Conservation (phyloP, 1,140 invertebrate species). For the Drosophila lini region DNA sequence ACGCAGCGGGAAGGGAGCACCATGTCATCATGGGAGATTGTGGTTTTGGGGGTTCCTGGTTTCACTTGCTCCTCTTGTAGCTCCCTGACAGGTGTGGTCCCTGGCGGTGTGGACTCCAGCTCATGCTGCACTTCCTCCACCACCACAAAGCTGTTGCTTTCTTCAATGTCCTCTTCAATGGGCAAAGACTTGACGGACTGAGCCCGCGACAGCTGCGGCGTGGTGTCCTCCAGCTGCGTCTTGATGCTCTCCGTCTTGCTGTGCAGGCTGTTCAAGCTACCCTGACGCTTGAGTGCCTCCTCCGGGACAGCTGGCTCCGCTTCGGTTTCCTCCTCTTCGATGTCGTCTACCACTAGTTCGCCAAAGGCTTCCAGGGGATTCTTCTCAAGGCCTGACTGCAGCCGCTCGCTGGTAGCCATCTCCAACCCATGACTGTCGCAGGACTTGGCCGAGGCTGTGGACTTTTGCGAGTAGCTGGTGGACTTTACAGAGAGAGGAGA, state of each 20-base stretch:
- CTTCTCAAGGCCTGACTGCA: neutral
- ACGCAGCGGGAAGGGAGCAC: slow-evolving; percentile 55
- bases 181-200: slow-evolving; percentile 73
- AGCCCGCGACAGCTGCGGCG: slow-evolving; percentile 69
- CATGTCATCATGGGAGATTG: slow-evolving; percentile 13
- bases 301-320: slow-evolving; percentile 20
- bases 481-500: slow-evolving; percentile 70
- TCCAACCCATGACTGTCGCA: slow-evolving; percentile 12
- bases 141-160: slow-evolving; percentile 71
- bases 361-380: slow-evolving; percentile 42
- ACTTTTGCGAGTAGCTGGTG: slow-evolving; percentile 75
- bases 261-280: slow-evolving; percentile 68
- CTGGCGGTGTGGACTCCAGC: slow-evolving; percentile 32
- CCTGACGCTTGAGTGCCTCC: slow-evolving; percentile 50
- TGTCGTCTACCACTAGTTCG: slow-evolving; percentile 54
- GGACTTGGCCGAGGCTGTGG: slow-evolving; percentile 76
- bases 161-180: slow-evolving; percentile 79
- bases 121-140: slow-evolving; percentile 67
- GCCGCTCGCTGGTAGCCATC: neutral
- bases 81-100: neutral
- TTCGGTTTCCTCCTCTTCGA: slow-evolving; percentile 31
- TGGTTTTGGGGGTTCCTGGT: neutral
- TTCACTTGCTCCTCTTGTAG: neutral
- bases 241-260: slow-evolving; percentile 80
- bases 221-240: slow-evolving; percentile 71